phyloP scores from a whole-genome alignment of 2,888 invertebrate genomes.

The Charanyca ferruginea region DNA sequence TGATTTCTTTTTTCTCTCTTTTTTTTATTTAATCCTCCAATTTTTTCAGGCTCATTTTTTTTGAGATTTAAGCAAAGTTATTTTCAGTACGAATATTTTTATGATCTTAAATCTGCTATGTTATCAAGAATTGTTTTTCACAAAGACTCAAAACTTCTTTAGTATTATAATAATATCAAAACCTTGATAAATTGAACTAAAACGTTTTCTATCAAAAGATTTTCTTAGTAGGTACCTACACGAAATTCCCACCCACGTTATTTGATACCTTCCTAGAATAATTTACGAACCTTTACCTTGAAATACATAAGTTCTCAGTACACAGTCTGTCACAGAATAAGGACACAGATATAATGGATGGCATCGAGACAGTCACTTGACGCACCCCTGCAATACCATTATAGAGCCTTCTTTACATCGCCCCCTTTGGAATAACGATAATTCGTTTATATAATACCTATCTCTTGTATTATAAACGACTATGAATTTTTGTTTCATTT shows the following conservation, averaged over 20 bases:
- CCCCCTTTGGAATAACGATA: conserved; percentile 71
- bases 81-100: too few relatives aligned
- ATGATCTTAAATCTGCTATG: neutral
- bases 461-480: conserved; percentile 67
- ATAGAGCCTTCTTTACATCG: conserved; percentile 78
- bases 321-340: conserved; percentile 74
- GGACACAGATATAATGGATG: conserved; percentile 84
- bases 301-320: conserved; percentile 14
- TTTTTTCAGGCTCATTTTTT: too few relatives aligned
- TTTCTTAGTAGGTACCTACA: conserved; percentile 6
- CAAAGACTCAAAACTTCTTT: neutral
- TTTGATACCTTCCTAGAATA: neutral
- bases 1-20: too few relatives aligned
- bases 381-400: conserved; percentile 89
- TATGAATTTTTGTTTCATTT: conserved; percentile 66
- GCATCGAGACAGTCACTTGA: conserved; percentile 84
- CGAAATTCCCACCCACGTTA: neutral
- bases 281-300: conserved; percentile 17
- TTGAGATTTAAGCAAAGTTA: too few relatives aligned
- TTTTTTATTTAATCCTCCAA: too few relatives aligned
- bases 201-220: neutral
- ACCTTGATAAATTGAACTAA: neutral
- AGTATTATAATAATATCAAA: too few relatives aligned
- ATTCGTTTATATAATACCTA: conserved; percentile 74
- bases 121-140: neutral